Percentiles rank a stretch among this genome's conserved stretches.
Evolutionary conservation across 2,888 invertebrate genomes (phyloP).

Genomic region (Parnassius orleans): DNA sequence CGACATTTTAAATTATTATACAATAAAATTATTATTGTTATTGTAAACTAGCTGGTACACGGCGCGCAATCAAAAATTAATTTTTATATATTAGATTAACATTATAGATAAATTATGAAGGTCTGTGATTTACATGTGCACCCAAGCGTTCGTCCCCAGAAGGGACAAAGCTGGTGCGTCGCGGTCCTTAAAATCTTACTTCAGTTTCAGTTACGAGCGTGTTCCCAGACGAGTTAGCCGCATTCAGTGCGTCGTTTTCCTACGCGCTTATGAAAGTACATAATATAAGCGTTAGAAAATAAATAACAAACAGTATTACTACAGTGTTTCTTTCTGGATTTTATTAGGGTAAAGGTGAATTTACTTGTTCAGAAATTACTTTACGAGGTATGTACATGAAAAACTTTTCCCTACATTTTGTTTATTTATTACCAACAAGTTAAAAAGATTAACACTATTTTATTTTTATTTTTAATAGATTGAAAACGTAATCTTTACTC

Average conservation of each 20-base stretch:
- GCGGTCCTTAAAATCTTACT: slow-evolving; percentile 11
- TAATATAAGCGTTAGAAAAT: not conserved
- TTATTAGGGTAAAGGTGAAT: not conserved
- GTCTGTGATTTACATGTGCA: slow-evolving; percentile 6
- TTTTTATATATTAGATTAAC: too few species aligned
- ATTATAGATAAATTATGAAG: too few species aligned
- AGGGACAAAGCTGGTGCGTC: slow-evolving; percentile 4
- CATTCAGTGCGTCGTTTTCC: not conserved
- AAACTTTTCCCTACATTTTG: not conserved
- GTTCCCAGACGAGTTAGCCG: slow-evolving; percentile 11
- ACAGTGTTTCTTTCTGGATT: too few species aligned
- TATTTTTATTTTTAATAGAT: too few species aligned
- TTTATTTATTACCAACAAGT: too few species aligned
- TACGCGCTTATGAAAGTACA: not conserved
- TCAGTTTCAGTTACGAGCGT: slow-evolving; percentile 20
- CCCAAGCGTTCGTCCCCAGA: slow-evolving; percentile 3
- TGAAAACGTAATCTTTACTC: too few species aligned
- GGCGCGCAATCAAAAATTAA: too few species aligned
- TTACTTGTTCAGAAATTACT: not conserved
- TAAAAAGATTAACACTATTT: too few species aligned
- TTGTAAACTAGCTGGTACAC: too few species aligned
- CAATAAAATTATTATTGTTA: too few species aligned
- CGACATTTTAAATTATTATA: too few species aligned
- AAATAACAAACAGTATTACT: too few species aligned
- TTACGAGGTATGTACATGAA: not conserved